Percentiles rank a stretch among this genome's conserved stretches.
Conservation (phyloP, 2,113 vertebrate genomes). For the Gobiocypris rarus region DNA sequence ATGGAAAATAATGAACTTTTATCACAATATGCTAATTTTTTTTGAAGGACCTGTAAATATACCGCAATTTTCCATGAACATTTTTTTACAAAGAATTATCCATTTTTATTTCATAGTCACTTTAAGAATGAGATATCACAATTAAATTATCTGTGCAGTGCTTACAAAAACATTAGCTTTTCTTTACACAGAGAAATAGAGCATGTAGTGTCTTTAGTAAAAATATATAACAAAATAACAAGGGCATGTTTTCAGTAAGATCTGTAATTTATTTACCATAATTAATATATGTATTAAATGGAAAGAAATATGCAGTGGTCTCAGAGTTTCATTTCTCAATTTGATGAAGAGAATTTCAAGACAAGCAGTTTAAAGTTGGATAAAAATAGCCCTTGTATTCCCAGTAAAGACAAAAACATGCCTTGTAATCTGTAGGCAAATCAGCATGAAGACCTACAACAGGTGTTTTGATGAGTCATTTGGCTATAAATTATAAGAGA, state of each 20-base stretch:
- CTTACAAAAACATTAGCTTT: too few species aligned
- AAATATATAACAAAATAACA: background rate
- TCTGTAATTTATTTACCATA: background rate
- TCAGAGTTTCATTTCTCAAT: background rate
- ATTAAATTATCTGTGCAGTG: too few species aligned
- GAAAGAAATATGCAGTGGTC: background rate
- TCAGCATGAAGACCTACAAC: conserved; percentile 52
- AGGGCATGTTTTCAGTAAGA: background rate
- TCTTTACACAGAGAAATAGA: too few species aligned
- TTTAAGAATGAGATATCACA: too few species aligned
- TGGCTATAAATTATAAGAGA: conserved; percentile 35
- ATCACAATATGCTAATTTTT: too few species aligned
- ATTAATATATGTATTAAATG: background rate
- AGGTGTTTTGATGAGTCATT: conserved; percentile 49
- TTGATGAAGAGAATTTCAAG: conserved; percentile 35
- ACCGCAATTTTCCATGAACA: too few species aligned
- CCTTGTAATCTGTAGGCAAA: conserved; percentile 57
- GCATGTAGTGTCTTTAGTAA: too few species aligned
- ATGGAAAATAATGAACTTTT: too few species aligned
- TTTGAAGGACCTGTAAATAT: too few species aligned
- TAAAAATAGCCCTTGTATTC: conserved; percentile 63
- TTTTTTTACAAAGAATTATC: too few species aligned
- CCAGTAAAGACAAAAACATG: conserved; percentile 70
- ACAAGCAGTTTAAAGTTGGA: conserved; percentile 46
- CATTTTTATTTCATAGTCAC: too few species aligned